Percentiles rank a stretch among this genome's conserved stretches.
Conservation (phyloP, 2,113 vertebrate genomes). For the Hypocryptadius cinnamomeus region DNA sequence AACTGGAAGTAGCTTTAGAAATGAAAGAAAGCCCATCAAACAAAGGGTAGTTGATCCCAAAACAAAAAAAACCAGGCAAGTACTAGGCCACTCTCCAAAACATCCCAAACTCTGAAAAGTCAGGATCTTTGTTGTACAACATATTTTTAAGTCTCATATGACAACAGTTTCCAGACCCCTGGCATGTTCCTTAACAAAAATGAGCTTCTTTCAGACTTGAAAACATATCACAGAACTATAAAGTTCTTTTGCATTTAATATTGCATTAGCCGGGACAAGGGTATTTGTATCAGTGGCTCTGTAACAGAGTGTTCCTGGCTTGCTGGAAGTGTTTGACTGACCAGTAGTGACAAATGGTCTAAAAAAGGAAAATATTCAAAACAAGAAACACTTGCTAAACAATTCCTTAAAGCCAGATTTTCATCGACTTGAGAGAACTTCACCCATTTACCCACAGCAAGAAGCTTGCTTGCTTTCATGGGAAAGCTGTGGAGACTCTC, state of each 20-base stretch:
- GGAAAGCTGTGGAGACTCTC: neutral
- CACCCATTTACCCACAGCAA: neutral
- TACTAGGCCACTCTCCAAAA: neutral
- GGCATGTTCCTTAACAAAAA: constrained; percentile 30
- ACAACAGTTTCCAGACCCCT: constrained; percentile 34
- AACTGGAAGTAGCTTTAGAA: neutral
- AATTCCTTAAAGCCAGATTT: neutral
- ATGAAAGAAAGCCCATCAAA: neutral
- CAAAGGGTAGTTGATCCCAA: neutral
- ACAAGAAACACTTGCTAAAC: neutral
- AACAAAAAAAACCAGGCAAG: constrained; percentile 6
- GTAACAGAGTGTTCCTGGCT: constrained; percentile 30
- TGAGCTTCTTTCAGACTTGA: constrained; percentile 35
- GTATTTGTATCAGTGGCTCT: neutral
- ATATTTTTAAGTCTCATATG: neutral
- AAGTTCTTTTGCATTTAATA: constrained; percentile 22
- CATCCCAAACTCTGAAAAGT: neutral
- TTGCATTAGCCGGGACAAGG: constrained; percentile 36
- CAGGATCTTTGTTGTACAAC: neutral
- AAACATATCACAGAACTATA: neutral
- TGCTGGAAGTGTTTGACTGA: neutral
- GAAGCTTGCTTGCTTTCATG: neutral
- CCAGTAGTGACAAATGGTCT: neutral
- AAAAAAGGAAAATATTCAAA: neutral
- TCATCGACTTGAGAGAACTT: neutral